Base-by-base conservation (phyloP, 1,140 invertebrate genomes). In the Aphaenogaster floridana region DNA sequence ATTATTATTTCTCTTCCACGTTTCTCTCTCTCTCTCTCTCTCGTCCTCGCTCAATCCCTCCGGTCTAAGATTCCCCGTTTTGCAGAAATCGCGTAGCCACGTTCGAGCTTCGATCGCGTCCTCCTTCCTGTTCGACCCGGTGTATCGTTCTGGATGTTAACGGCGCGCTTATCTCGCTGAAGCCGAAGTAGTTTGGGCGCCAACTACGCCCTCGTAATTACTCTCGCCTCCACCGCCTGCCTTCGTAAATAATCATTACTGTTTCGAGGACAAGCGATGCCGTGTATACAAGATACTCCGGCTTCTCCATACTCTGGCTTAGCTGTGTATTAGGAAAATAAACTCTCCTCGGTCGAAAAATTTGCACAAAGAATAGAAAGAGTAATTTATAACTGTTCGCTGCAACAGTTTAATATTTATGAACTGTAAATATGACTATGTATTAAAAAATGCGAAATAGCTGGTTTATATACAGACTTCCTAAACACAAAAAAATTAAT, bases 211-310 rank as follows among this genome's bases (percentile, higher is more conserved):
- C 64, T 45, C 78, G 71, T 80, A 83, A 90, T 90, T 89, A 77
- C 84, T 83, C 57, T 87, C 63, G 61, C 81, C 71, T 81, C 61
- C 59, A 17, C 63, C 5, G 11, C 28, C 34, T 72, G 66, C 57
- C 77, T 57, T 59, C 83, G 50, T 90, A 81, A 90, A 89, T 87
- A 90, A 90, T 89, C 88, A 74, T 83, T 89, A 90, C 85, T 86
- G 72, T 83, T 90, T 78, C 88, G 88, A 87, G n/a, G 57, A 52
- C 52, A 63, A 86, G 59, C 83, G 69, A 87, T 76, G 64, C 57
- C 77, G 34, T 54, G 54, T 74, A 61, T 61, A 74, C 80, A 76
- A 84, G 69, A 17, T 84, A 72, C 63, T 63, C n/a, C 45, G 17
- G 66, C 50, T 71, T 45, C 64, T 81, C n/a, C 39, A 21, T 42